Evolutionary conservation across 2,888 invertebrate species (phyloP).

Genomic region (Caenorhabditis sp.): DNA sequence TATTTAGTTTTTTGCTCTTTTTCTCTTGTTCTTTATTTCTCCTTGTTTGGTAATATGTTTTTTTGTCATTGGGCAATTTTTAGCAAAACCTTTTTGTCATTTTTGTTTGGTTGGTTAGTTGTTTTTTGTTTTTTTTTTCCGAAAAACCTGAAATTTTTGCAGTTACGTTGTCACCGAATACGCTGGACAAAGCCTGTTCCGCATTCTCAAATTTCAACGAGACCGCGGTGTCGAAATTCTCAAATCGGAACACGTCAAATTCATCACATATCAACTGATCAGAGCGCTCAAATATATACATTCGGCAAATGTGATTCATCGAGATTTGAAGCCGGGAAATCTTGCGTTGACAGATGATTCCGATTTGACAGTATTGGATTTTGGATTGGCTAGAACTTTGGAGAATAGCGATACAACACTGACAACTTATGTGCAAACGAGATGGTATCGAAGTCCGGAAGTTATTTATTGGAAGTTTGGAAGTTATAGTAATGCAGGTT

Average conservation of each 20-base stretch:
- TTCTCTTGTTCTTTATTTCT: too few species aligned
- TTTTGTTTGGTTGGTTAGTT: too few species aligned
- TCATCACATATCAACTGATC: slow-evolving; percentile 95
- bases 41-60: too few species aligned
- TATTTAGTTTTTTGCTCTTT: too few species aligned
- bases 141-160: too few species aligned
- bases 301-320: slow-evolving; percentile 68
- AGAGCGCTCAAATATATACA: slow-evolving; percentile 82
- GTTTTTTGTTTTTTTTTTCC: too few species aligned
- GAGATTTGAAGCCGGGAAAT: slow-evolving; percentile 68
- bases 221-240: slow-evolving; percentile 75
- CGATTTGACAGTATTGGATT: slow-evolving; percentile 66
- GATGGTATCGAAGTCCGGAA: slow-evolving; percentile 69
- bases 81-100: too few species aligned
- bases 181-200: slow-evolving; percentile 61
- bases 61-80: too few species aligned
- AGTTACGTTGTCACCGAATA: slow-evolving; percentile 68
- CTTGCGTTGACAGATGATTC: slow-evolving; percentile 57
- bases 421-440: slow-evolving; percentile 63
- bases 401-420: slow-evolving; percentile 44
- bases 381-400: slow-evolving; percentile 64
- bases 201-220: slow-evolving; percentile 43
- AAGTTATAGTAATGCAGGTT: slow-evolving; percentile 51
- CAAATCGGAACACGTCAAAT: slow-evolving; percentile 96
- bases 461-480: slow-evolving; percentile 69